These are phyloP conservation scores for Carollia perspicillata DNA, from an alignment of 2,113 vertebrate species.

Conservation along the genomic window DNA sequence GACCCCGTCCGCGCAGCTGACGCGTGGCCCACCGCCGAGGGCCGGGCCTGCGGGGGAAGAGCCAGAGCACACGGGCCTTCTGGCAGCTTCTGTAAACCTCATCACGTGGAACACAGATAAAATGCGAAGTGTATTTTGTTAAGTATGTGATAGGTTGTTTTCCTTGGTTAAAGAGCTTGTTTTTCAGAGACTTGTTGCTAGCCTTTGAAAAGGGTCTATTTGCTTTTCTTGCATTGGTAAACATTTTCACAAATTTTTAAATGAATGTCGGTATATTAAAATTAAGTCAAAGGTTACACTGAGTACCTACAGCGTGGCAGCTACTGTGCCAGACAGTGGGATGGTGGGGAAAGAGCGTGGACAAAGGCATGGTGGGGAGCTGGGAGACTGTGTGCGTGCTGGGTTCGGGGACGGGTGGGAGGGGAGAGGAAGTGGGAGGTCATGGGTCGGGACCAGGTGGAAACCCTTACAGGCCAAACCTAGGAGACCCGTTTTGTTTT, in stretches of 20 bases:
- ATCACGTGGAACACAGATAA: neutral
- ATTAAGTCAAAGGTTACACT: neutral
- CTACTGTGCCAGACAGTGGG: neutral
- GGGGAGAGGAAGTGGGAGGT: neutral
- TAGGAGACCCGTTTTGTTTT: neutral
- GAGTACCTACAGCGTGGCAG: neutral
- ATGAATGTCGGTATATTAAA: neutral
- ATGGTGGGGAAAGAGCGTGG: rapidly evolving
- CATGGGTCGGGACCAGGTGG: neutral
- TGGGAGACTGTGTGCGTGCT: no score
- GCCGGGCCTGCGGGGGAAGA: neutral
- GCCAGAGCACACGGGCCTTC: neutral
- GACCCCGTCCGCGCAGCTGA: neutral
- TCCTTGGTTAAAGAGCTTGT: neutral
- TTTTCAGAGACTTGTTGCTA: neutral
- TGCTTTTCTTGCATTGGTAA: neutral
- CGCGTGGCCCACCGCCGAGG: neutral
- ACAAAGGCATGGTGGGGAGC: neutral
- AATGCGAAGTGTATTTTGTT: neutral
- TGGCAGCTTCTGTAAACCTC: neutral
- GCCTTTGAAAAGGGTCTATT: neutral
- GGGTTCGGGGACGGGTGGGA: no score
- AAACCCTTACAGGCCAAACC: neutral
- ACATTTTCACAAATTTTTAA: neutral
- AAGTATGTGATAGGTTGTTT: neutral